These are phyloP conservation scores for Drosophila melanica DNA, from an alignment of 1,140 invertebrate genomes.

Conservation along the genomic window DNA sequence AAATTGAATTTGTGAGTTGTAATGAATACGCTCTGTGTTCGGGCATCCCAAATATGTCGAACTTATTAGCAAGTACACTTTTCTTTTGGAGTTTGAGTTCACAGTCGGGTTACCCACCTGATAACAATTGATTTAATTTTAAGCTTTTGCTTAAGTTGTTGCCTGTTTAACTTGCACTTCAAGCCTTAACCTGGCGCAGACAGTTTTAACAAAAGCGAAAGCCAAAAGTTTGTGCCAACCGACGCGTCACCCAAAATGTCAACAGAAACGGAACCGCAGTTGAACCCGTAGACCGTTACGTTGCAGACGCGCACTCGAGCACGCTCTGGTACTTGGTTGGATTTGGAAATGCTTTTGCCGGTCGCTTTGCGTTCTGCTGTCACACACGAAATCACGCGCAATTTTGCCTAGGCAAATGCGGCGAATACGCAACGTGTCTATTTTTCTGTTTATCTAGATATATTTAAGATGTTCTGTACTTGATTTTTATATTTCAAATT, in stretches of 20 bases:
- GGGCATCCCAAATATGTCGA: constrained; percentile 52
- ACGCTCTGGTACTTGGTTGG: constrained; percentile 69
- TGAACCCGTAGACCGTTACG: constrained; percentile 41
- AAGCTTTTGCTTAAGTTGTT: constrained; percentile 44
- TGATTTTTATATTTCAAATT: constrained; percentile 28
- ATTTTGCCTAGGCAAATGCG: constrained; percentile 15
- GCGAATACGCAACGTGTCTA: constrained; percentile 34
- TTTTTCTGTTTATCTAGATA: constrained; percentile 34
- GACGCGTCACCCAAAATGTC: constrained; percentile 37
- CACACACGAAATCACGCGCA: constrained; percentile 26
- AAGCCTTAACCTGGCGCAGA: constrained; percentile 31
- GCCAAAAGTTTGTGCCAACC: constrained; percentile 50
- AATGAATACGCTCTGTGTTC: constrained; percentile 56
- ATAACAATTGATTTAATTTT: constrained; percentile 66
- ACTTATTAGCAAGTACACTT: constrained; percentile 64
- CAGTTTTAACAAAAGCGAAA: constrained; percentile 53
- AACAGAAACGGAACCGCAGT: constrained; percentile 34
- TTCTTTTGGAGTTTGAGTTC: constrained; percentile 3
- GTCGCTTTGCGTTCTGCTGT: constrained; percentile 7
- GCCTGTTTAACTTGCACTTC: constrained; percentile 64
- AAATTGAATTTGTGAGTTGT: constrained; percentile 72
- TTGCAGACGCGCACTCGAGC: constrained; percentile 60
- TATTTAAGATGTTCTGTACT: constrained; percentile 19
- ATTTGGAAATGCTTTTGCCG: constrained; percentile 46
- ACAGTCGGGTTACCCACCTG: constrained; percentile 43